These are phyloP conservation scores for rat (Rattus norvegicus) DNA, from an alignment of 2,113 vertebrate species.

Conservation along the genomic window GRCr8 NC_086022.1:19052501-19053000, in stretches of 20 bases:
- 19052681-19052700: background rate
- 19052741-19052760: no score
- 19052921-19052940: background rate
- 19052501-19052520: no score
- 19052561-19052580: no score
- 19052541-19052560: background rate
- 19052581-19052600: background rate
- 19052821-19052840: no score
- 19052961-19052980: background rate
- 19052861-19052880: no score
- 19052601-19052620: background rate
- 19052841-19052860: no score
- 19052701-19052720: background rate
- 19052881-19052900: background rate
- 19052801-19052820: no score
- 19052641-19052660: background rate
- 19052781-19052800: no score
- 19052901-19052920: background rate
- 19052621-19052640: background rate
- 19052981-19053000: background rate
- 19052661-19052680: background rate
- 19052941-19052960: background rate
- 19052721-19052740: background rate
- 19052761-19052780: no score
- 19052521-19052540: background rate